Evolutionary conservation across 2,797 vertebrate species (phyloP).

Genomic region (Garrulus glandarius): DNA sequence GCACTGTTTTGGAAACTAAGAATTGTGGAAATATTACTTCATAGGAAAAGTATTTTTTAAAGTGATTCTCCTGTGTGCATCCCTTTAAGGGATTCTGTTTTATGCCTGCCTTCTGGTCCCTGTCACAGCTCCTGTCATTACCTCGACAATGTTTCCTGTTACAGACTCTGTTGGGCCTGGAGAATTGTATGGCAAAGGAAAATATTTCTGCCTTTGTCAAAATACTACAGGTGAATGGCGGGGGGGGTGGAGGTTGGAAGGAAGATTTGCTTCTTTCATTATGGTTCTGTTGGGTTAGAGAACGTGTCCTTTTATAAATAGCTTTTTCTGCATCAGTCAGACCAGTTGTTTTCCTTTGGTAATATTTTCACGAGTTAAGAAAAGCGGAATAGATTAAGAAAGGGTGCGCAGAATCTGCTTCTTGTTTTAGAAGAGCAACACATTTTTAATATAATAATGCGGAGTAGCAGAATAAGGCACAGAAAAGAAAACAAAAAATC

Average conservation of each 20-base stretch:
- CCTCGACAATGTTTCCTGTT: neutral
- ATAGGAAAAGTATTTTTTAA: constrained; percentile 25
- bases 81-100: neutral
- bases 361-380: neutral
- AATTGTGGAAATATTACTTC: constrained; percentile 17
- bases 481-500: neutral
- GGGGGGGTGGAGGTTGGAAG: too few species aligned
- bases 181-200: neutral
- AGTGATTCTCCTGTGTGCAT: neutral
- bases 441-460: neutral
- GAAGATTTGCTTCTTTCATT: neutral
- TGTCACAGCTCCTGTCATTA: neutral
- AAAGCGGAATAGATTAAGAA: neutral
- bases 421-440: neutral
- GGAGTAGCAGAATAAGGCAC: neutral
- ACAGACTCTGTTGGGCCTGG: neutral
- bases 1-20: constrained; percentile 16
- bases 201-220: neutral
- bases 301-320: neutral
- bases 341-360: neutral
- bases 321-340: neutral
- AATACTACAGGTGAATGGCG: neutral
- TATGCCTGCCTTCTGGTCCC: neutral
- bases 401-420: neutral
- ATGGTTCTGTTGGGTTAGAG: neutral